Conservation (phyloP, 2,888 invertebrate species). For the Campoplex nolae region DNA sequence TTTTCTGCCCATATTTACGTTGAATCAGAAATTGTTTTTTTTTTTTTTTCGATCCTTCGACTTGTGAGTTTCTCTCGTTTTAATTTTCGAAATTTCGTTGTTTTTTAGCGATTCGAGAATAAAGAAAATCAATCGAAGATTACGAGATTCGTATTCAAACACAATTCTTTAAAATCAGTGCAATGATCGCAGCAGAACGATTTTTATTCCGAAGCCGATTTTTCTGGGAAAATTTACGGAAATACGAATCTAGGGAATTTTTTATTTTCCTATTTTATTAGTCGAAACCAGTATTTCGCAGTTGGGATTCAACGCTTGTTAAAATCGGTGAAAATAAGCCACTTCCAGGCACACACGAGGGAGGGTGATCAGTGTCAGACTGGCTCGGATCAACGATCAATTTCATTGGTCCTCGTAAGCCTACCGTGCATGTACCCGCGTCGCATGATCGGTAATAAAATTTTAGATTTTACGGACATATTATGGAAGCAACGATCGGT, state of each 20-base stretch:
- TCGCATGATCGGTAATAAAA: not conserved
- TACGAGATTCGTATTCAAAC: no score
- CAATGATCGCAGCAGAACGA: not conserved
- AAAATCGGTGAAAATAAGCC: not conserved
- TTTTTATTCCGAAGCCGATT: not conserved
- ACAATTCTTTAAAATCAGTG: not conserved
- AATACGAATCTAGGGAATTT: not conserved
- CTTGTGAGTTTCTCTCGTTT: not conserved
- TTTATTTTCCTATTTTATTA: not conserved
- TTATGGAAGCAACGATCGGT: constrained; percentile 17
- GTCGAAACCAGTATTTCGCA: not conserved
- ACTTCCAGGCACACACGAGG: not conserved
- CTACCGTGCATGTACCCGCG: constrained; percentile 3
- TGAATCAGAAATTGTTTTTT: not conserved
- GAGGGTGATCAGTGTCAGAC: not conserved
- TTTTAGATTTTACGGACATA: constrained; percentile 23
- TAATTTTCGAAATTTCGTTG: not conserved
- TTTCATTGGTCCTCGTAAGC: not conserved
- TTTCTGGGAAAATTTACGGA: not conserved
- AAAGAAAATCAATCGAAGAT: no score
- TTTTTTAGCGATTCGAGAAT: no score
- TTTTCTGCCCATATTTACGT: not conserved
- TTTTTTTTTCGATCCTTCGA: not conserved
- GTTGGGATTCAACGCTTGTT: not conserved
- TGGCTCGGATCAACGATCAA: constrained; percentile 20